Conservation (phyloP, 2,113 vertebrate genomes). For the Pagrus major region DNA sequence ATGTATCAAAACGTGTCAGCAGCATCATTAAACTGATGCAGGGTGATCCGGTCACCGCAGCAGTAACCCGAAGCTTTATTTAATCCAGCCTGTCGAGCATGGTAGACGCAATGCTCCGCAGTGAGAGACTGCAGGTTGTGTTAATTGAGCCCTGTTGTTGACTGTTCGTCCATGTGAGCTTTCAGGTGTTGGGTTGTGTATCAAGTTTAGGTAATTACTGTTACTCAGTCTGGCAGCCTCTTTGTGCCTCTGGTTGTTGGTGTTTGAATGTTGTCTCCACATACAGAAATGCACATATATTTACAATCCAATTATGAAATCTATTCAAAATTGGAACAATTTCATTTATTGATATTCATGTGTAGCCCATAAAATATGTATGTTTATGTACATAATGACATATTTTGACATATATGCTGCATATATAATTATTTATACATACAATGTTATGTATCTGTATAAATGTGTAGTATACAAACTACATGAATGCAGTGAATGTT, state of each 20-base stretch:
- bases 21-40: conserved; percentile 20
- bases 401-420: no score
- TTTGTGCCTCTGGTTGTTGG: not conserved
- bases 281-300: no score
- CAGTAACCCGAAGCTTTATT: conserved; percentile 57
- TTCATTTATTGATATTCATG: no score
- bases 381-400: no score
- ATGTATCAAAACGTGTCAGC: not conserved
- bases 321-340: no score
- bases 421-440: no score
- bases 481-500: no score
- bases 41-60: conserved; percentile 20
- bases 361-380: no score
- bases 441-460: no score
- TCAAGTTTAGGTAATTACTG: conserved; percentile 77
- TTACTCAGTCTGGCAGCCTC: conserved; percentile 37
- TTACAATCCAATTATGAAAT: no score
- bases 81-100: conserved; percentile 39
- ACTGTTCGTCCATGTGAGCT: conserved; percentile 45
- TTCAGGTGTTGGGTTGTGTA: conserved; percentile 69
- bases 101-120: conserved; percentile 32
- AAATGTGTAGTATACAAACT: no score
- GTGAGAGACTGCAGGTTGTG: conserved; percentile 43
- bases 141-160: conserved; percentile 67
- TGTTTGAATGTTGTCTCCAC: conserved; percentile 9